Conservation (phyloP, 2,797 vertebrate species). For the Sebastes nivosus region DNA sequence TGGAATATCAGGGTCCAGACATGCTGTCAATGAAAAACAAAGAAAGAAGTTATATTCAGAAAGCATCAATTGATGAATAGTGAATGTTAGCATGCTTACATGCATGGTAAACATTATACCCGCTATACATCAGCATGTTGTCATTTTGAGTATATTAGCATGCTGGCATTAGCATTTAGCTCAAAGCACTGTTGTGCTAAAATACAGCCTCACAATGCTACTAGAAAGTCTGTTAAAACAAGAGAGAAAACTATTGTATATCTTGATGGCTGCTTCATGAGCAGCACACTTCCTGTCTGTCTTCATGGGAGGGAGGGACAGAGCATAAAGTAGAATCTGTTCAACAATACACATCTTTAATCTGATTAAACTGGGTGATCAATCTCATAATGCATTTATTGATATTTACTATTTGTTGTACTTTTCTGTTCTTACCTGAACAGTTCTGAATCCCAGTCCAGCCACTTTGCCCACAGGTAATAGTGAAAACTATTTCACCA, state of each 20-base stretch:
- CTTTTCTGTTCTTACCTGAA: constrained; percentile 14
- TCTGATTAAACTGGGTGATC: neutral
- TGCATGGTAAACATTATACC: neutral
- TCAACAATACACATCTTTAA: neutral
- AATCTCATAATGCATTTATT: neutral
- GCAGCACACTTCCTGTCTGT: neutral
- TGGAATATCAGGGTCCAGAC: neutral
- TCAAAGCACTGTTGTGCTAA: too few relatives aligned
- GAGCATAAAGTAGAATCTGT: neutral
- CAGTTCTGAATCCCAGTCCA: constrained; percentile 36
- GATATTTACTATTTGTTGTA: neutral
- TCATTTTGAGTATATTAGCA: too few relatives aligned
- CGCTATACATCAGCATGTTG: too few relatives aligned
- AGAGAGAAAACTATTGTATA: neutral
- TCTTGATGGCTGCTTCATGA: neutral
- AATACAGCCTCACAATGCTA: neutral
- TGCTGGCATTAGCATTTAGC: too few relatives aligned
- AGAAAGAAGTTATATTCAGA: neutral
- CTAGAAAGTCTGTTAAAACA: neutral
- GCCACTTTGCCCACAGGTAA: neutral
- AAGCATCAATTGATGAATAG: neutral
- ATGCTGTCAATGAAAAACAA: neutral
- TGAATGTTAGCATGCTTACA: neutral
- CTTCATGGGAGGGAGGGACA: neutral
- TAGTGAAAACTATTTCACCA: accelerated